phyloP scores from a whole-genome alignment of 1,140 invertebrate genomes.

The Drosophila sechellia region DNA sequence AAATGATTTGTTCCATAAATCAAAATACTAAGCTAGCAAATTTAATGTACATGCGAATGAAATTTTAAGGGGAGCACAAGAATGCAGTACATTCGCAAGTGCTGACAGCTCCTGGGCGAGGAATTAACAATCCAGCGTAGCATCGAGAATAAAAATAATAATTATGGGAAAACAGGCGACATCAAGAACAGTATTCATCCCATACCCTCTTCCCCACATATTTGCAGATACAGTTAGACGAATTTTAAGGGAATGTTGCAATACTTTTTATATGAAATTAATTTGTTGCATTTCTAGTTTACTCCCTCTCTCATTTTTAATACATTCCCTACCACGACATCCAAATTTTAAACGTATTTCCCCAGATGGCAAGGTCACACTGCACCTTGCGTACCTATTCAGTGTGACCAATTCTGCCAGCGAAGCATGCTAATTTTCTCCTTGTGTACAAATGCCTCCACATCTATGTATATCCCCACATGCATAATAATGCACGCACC shows the following conservation, averaged over 20 bases:
- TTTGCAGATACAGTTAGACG: neutral
- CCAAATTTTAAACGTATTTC: no score
- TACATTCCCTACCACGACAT: no score
- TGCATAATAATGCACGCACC: conserved; percentile 26
- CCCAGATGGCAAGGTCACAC: neutral
- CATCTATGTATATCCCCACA: conserved; percentile 13
- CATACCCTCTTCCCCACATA: conserved; percentile 1
- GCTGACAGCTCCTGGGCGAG: conserved; percentile 27
- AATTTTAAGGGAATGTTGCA: neutral
- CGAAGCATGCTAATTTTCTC: neutral
- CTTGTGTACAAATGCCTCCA: neutral
- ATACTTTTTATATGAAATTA: no score
- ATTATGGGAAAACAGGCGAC: conserved; percentile 27
- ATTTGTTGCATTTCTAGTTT: no score
- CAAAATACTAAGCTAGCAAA: conserved; percentile 5
- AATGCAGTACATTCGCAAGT: conserved; percentile 7
- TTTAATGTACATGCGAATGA: conserved; percentile 1
- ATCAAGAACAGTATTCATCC: conserved; percentile 2
- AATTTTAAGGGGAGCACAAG: neutral
- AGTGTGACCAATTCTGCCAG: neutral
- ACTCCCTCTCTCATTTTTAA: no score
- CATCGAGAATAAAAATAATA: conserved; percentile 36
- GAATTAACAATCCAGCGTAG: conserved; percentile 16
- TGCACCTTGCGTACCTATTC: neutral
- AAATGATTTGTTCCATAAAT: conserved; percentile 4